Conservation (phyloP, 2,113 vertebrate species). For the Oreochromis tanganicae region DNA sequence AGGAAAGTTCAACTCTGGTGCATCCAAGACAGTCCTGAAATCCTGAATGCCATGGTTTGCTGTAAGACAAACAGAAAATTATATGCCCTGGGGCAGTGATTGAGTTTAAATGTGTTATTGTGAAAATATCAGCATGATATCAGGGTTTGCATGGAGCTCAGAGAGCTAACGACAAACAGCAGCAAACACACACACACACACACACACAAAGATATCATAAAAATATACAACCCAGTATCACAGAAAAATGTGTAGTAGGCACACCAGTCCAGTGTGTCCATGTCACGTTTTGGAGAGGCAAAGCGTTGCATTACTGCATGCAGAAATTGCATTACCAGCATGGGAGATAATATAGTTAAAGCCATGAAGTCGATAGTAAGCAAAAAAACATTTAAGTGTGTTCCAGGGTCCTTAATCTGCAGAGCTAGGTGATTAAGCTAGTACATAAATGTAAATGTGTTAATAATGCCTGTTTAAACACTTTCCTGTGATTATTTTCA, state of each 20-base stretch:
- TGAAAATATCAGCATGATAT: not conserved
- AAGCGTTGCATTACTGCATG: not conserved
- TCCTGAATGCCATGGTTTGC: not conserved
- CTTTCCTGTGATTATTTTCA: not conserved
- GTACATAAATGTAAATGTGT: not conserved
- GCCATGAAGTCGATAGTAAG: not conserved
- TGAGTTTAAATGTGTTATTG: not conserved
- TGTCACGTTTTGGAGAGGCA: not conserved
- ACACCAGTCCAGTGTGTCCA: not conserved
- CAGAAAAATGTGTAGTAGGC: not conserved
- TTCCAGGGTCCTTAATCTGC: not conserved
- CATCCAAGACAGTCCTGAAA: not conserved
- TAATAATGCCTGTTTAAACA: not conserved
- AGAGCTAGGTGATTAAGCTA: not conserved
- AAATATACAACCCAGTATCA: not conserved
- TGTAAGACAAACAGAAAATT: not conserved
- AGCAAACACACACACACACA: not conserved
- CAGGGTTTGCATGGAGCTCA: not conserved
- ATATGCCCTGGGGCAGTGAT: not conserved
- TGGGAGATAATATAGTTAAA: not conserved
- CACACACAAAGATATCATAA: not conserved
- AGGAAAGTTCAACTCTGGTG: slow-evolving; percentile 5
- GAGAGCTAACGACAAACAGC: not conserved
- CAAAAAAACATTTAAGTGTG: not conserved
- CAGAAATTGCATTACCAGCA: not conserved